Base-by-base conservation (phyloP, 2,113 vertebrate species). In the Xenus cinereus region DNA sequence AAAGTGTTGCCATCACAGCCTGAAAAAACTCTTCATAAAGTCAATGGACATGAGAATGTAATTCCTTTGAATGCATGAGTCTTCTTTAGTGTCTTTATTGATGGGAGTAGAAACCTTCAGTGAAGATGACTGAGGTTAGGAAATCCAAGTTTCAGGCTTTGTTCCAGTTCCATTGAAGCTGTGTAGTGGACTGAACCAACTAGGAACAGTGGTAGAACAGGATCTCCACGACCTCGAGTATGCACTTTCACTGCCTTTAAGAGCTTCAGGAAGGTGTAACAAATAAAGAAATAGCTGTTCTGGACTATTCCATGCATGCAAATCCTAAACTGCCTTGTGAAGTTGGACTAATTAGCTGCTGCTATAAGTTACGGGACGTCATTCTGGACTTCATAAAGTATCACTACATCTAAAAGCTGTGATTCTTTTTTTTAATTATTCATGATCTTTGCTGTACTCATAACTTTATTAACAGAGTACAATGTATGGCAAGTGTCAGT, bases 371-470 rank as follows among this genome's bases (percentile, higher is more conserved):
- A 91, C 26, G 18, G 43, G 35, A 84, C 37, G 26, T 83, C 20
- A 71, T 80, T 87, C 41, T 90, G 33, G 57, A 93, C 33, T 95
- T 93, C 60, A 72, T 94, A 75, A 64, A 87, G 37, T 62, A 41
- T 72, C 62, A 78, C 4, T 71, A 88, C n/a, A 57, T 46, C 13
- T 76, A 92, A 95, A 93, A 80, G 28, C 19, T 8, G 43, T 62
- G n/a, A 27, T 30, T 46, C 2, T 60, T 69, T 35, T 35, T 56
- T 74, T 90, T 48, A 77, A 73, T 93, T 90, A 89, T 75, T 68
- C 6, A 43, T 60, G 27, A 12, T 5, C 14, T 59, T 51, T 94
- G 8, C 53, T 86, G 90, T 62, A 45, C 4, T 63, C 48, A 12
- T 80, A 91, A 85, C 32, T 85, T 94, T 72, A 78, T 66, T 83